phyloP scores from a whole-genome alignment of 2,888 invertebrate genomes.

The Elaeidobius kamerunicus region DNA sequence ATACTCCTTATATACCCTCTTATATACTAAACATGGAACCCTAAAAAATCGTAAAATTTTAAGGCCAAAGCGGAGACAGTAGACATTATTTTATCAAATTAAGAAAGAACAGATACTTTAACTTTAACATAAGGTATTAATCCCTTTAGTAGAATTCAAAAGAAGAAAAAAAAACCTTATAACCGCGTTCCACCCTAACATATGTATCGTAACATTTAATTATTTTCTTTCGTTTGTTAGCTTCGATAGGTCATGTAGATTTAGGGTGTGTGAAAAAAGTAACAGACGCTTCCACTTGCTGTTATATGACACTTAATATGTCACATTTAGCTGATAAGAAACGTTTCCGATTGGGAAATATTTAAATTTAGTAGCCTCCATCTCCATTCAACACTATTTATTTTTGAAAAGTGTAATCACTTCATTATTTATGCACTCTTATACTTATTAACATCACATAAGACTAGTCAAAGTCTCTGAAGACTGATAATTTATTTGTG shows the following conservation, averaged over 20 bases:
- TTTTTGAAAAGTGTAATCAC: too few species aligned
- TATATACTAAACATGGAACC: too few species aligned
- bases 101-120: background rate
- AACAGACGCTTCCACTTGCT: conserved; percentile 28
- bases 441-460: conserved; percentile 1
- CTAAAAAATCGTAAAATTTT: too few species aligned
- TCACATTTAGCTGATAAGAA: conserved; percentile 21
- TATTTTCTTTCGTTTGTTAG: too few species aligned
- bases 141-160: background rate
- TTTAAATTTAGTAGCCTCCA: background rate
- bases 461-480: conserved; percentile 23
- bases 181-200: too few species aligned
- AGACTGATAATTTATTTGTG: conserved; percentile 29
- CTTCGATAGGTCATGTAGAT: background rate
- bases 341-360: conserved; percentile 10
- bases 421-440: conserved; percentile 8
- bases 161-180: conserved; percentile 3
- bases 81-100: too few species aligned
- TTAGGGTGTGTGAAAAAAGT: conserved; percentile 9
- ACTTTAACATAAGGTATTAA: too few species aligned
- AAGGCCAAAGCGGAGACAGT: too few species aligned
- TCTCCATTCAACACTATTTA: too few species aligned
- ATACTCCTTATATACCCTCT: too few species aligned
- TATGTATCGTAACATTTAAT: too few species aligned
- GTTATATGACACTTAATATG: conserved; percentile 23